A percentile compares a stretch with the other conserved stretches of the same genome.
Conservation (phyloP, 2,888 invertebrate species). For the Scotopteryx bipunctaria region DNA sequence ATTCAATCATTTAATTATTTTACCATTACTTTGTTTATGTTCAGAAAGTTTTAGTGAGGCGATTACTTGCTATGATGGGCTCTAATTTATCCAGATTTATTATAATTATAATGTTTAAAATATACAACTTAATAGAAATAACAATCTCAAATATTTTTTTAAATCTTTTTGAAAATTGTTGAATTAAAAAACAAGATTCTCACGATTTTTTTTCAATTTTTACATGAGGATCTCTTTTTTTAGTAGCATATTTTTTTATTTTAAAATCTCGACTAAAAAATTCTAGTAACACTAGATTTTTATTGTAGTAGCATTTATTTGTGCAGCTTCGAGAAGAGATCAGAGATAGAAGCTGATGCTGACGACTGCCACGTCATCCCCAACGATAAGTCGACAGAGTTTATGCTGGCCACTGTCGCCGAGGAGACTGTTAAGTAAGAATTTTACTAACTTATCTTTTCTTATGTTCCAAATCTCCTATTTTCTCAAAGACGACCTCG, state of each 20-base stretch:
- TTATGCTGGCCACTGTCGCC: conserved; percentile 94
- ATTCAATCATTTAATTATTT: conserved; percentile 8
- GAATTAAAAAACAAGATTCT: too few relatives aligned
- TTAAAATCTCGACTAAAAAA: too few relatives aligned
- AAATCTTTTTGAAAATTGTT: too few relatives aligned
- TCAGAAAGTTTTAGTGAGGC: not conserved
- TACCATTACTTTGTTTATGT: conserved; percentile 4
- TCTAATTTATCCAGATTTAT: not conserved
- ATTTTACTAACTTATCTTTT: not conserved
- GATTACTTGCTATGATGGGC: too few relatives aligned
- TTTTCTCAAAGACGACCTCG: too few relatives aligned
- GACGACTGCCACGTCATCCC: conserved; percentile 93
- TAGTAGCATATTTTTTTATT: too few relatives aligned
- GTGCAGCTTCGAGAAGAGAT: conserved; percentile 77
- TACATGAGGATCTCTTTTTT: too few relatives aligned
- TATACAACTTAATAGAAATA: not conserved
- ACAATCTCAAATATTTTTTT: too few relatives aligned
- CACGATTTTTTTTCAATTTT: too few relatives aligned
- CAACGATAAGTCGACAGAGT: conserved; percentile 95
- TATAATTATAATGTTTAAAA: not conserved
- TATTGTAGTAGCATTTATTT: too few relatives aligned
- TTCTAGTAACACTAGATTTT: too few relatives aligned
- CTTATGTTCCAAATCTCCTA: not conserved
- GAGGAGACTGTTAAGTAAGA: conserved; percentile 91
- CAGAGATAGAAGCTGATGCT: conserved; percentile 82